Evolutionary conservation across 2,888 invertebrate species (phyloP).

Genomic region (Tetragonula carbonaria): DNA sequence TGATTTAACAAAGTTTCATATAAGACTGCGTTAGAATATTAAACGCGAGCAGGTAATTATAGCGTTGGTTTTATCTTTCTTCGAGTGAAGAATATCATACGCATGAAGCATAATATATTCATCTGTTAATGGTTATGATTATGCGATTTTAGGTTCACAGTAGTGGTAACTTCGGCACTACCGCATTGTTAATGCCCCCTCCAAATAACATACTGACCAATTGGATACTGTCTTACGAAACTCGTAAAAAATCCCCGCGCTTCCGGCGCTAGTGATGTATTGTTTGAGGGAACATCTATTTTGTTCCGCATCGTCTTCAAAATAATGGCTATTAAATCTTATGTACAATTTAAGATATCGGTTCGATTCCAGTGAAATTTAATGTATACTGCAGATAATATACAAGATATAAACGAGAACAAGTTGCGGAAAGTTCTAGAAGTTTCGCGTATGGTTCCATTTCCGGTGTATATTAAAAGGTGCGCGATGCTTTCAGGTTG

Average conservation of each 20-base stretch:
- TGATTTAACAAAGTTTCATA: constrained; percentile 35
- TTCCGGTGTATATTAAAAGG: constrained; percentile 80
- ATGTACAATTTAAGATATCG: constrained; percentile 24
- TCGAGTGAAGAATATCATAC: not conserved
- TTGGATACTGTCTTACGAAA: constrained; percentile 54
- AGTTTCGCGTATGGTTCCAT: constrained; percentile 76
- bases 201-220: constrained; percentile 60
- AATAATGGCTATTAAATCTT: constrained; percentile 11
- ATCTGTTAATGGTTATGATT: constrained; percentile 36
- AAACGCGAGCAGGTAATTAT: not conserved
- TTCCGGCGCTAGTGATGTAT: constrained; percentile 69
- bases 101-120: not conserved
- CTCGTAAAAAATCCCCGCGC: constrained; percentile 68
- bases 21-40: not conserved
- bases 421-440: constrained; percentile 78
- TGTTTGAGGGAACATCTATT: constrained; percentile 58
- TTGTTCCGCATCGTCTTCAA: constrained; percentile 40
- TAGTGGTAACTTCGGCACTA: constrained; percentile 47
- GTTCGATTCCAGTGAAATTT: constrained; percentile 19
- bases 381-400: not conserved
- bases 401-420: constrained; percentile 25
- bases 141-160: constrained; percentile 28
- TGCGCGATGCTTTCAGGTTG: constrained; percentile 74
- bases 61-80: not conserved
- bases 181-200: constrained; percentile 54